Conservation (phyloP, 1,140 invertebrate species). For the Pararge aegeria region DNA sequence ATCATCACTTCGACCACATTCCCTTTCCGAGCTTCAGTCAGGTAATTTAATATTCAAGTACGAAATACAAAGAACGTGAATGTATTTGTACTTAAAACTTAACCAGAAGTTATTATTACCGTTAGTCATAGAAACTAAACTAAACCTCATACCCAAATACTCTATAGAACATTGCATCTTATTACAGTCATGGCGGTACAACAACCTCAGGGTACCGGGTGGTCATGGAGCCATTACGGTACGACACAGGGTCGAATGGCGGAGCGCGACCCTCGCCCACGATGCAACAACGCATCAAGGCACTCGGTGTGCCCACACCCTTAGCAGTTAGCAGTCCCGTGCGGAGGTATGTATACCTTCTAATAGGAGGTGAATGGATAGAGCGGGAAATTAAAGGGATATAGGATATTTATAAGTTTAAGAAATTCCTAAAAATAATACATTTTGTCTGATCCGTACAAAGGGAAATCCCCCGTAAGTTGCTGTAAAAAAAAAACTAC, state of each 20-base stretch:
- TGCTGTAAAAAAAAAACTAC: not conserved
- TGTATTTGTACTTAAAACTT: too few relatives aligned
- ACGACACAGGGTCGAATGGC: conserved; percentile 77
- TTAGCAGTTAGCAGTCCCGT: conserved; percentile 91
- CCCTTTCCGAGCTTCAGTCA: too few relatives aligned
- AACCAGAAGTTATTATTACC: too few relatives aligned
- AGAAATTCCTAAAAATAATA: not conserved
- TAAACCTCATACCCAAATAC: too few relatives aligned
- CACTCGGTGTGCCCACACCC: conserved; percentile 92
- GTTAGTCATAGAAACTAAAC: too few relatives aligned
- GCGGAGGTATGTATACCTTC: conserved; percentile 29
- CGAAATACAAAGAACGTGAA: too few relatives aligned
- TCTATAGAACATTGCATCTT: not conserved
- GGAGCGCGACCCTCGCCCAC: conserved; percentile 86
- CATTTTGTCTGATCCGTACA: not conserved
- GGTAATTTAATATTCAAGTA: too few relatives aligned
- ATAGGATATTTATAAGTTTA: too few relatives aligned
- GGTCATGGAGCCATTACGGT: conserved; percentile 69
- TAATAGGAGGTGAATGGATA: not conserved
- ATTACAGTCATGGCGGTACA: conserved; percentile 61
- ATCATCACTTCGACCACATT: too few relatives aligned
- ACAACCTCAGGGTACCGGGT: conserved; percentile 61
- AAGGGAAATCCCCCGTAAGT: not conserved
- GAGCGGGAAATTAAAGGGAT: conserved; percentile 12
- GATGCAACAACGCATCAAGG: conserved; percentile 94